Conservation (phyloP, 1,140 invertebrate species). For the Bombus terrestris region DNA sequence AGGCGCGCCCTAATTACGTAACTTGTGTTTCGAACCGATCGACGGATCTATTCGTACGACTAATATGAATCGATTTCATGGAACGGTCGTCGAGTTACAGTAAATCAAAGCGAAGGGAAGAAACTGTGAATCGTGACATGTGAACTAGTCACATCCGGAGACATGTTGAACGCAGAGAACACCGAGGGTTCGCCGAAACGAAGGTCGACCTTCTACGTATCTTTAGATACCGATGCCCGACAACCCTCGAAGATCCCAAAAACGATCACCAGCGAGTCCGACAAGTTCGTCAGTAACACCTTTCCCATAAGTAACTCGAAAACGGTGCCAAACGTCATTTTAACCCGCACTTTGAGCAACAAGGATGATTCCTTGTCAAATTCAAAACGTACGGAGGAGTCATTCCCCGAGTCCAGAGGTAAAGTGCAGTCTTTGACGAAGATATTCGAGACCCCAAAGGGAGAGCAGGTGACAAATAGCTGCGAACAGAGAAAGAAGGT, state of each 20-base stretch:
- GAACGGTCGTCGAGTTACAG: not conserved
- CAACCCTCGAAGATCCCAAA: constrained; percentile 69
- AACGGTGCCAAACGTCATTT: constrained; percentile 54
- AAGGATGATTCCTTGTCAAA: constrained; percentile 60
- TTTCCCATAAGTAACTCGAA: constrained; percentile 67
- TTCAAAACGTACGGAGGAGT: constrained; percentile 25
- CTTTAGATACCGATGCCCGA: constrained; percentile 75
- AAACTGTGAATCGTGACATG: constrained; percentile 42
- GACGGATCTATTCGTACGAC: not conserved
- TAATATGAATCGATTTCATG: not conserved
- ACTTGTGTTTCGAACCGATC: not conserved
- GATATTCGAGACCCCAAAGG: constrained; percentile 78
- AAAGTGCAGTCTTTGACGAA: constrained; percentile 81
- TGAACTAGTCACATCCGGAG: constrained; percentile 8
- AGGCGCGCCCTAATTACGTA: not conserved
- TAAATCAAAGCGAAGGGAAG: not conserved
- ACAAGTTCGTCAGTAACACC: constrained; percentile 75
- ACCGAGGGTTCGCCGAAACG: constrained; percentile 78
- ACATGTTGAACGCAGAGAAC: constrained; percentile 69
- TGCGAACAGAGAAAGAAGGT: constrained; percentile 74
- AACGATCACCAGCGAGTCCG: constrained; percentile 49
- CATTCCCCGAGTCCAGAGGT: constrained; percentile 69
- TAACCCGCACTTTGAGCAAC: constrained; percentile 75
- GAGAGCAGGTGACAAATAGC: constrained; percentile 9
- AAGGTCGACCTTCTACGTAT: constrained; percentile 83